Conservation (phyloP, 2,888 invertebrate genomes). For the Thecophora atra region DNA sequence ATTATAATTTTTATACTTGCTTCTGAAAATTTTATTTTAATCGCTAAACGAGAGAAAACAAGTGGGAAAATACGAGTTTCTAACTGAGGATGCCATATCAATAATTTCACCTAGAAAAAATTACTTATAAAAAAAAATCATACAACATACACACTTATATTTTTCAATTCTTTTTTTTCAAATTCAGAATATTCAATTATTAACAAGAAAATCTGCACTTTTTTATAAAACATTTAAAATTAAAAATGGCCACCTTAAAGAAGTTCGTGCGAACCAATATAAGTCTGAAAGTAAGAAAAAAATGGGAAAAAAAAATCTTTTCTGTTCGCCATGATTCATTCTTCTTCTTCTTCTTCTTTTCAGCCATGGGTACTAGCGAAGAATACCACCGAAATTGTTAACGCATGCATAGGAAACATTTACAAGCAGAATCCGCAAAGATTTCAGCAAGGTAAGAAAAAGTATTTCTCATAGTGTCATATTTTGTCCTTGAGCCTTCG, state of each 20-base stretch:
- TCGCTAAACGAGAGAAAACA: too few relatives aligned
- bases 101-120: too few relatives aligned
- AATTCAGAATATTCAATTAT: not conserved
- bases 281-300: slow-evolving; percentile 47
- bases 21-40: too few relatives aligned
- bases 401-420: slow-evolving; percentile 49
- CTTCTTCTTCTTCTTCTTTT: not conserved
- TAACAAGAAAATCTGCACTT: slow-evolving; percentile 5
- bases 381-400: slow-evolving; percentile 50
- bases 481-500: not conserved
- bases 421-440: slow-evolving; percentile 48
- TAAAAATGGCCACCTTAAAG: slow-evolving; percentile 50
- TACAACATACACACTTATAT: too few relatives aligned
- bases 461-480: too few relatives aligned
- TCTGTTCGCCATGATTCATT: too few relatives aligned
- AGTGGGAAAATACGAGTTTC: too few relatives aligned
- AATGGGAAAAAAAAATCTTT: too few relatives aligned
- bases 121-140: too few relatives aligned
- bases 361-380: slow-evolving; percentile 52
- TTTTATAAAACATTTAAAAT: slow-evolving; percentile 24
- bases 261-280: slow-evolving; percentile 51
- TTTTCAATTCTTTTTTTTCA: too few relatives aligned
- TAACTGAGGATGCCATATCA: too few relatives aligned
- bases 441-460: slow-evolving; percentile 46
- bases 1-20: too few relatives aligned